Base-by-base conservation (phyloP, 2,888 invertebrate species). In the Drosophila cracens region DNA sequence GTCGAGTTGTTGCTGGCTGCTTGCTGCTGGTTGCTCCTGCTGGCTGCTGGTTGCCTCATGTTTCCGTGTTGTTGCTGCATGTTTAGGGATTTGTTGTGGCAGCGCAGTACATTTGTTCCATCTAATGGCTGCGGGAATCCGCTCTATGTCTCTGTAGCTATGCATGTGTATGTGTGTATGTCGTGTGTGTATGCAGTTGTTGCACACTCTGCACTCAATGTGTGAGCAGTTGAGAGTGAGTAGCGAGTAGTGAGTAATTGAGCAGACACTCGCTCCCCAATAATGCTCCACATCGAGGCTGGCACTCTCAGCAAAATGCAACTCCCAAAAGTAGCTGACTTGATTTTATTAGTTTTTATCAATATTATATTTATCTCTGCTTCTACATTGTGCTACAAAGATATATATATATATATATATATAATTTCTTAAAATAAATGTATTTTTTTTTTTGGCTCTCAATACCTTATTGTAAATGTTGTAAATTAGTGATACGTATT, bases 41-140 rank as follows among this genome's bases (percentile, higher is more conserved):
- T 29, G 46, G 16, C 33, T 33, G 33, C 31, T 36, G 33, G 18
- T 27, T 57, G 54, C 66, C 61, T 25, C 59, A 21, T 61, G 81
- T 74, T 87, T 67, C 27, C 51, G 25, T 68, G 81, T 76, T 76
- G 84, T 83, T 87, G 82, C 69, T 81, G 80, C 83, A 86, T 86
- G 88, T 86, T 86, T 86, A 83, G 88, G 88, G 85, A 86, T 88
- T 86, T 87, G 86, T 84, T 89, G 84, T 81, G 89, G 87, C 79
- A 87, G 82, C 75, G 74, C 82, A 86, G 83, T 83, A 87, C 89
- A 87, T 87, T 87, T 89, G 85, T 84, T 74, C 68, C 57, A 72
- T 62, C 82, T 78, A 85, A 88, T 82, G 75, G 70, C 75, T 79
- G 73, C 60, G 79, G 76, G 69, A 63, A 70, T 73, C 61, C 65